Evolutionary conservation across 1,140 invertebrate species (phyloP).

Genomic region (Dendrolimus punctatus): DNA sequence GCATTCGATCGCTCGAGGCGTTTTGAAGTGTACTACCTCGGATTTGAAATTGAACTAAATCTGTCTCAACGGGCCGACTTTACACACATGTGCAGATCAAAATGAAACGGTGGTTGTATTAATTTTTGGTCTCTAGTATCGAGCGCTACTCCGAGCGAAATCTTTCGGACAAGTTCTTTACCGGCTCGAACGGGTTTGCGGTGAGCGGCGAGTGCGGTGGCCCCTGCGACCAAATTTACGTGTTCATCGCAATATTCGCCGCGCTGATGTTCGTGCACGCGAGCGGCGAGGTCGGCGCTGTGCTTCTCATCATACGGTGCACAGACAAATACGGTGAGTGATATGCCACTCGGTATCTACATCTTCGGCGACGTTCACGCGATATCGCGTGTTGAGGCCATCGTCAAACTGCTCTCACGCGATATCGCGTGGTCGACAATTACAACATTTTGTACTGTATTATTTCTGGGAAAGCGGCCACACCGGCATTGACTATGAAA

Average conservation of each 20-base stretch:
- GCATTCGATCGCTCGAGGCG: too few relatives aligned
- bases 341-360: neutral
- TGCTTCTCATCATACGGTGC: conserved; percentile 91
- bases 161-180: conserved; percentile 15
- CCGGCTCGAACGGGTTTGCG: conserved; percentile 42
- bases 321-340: conserved; percentile 82
- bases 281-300: conserved; percentile 92
- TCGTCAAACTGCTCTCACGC: too few relatives aligned
- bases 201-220: conserved; percentile 83
- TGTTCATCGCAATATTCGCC: conserved; percentile 90
- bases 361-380: neutral
- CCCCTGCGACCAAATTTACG: conserved; percentile 85
- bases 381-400: neutral
- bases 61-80: too few relatives aligned
- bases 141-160: conserved; percentile 43
- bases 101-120: neutral
- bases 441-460: too few relatives aligned
- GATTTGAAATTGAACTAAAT: too few relatives aligned
- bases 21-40: too few relatives aligned
- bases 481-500: too few relatives aligned
- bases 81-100: too few relatives aligned
- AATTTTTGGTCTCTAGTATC: conserved; percentile 19
- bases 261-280: conserved; percentile 93
- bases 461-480: too few relatives aligned
- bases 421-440: too few relatives aligned